phyloP scores from a whole-genome alignment of 2,113 vertebrate genomes.

The Elaphurus davidianus region DNA sequence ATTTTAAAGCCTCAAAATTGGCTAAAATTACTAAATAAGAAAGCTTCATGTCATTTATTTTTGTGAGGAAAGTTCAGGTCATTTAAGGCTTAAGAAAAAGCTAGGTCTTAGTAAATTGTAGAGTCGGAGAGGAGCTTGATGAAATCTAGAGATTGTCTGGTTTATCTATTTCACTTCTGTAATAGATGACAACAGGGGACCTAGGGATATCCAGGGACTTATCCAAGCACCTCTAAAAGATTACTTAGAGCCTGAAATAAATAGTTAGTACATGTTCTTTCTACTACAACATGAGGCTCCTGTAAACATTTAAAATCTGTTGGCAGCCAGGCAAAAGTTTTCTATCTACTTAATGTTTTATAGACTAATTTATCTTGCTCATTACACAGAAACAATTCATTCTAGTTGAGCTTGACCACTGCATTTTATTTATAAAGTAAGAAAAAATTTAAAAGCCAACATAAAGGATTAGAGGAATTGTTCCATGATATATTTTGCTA shows the following conservation, averaged over 20 bases:
- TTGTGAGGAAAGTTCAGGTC: background rate
- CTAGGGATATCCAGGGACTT: background rate
- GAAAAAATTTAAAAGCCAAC: background rate
- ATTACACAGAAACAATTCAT: slow-evolving; percentile 44
- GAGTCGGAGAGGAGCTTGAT: background rate
- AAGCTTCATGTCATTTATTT: background rate
- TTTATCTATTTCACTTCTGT: background rate
- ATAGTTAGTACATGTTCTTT: slow-evolving; percentile 11
- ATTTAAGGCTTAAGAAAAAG: background rate
- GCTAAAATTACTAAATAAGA: background rate
- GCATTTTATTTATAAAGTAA: slow-evolving; percentile 22
- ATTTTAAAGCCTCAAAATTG: background rate
- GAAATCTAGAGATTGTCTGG: background rate
- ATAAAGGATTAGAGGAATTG: slow-evolving; percentile 3
- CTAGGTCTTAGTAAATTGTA: background rate
- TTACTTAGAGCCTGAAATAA: background rate
- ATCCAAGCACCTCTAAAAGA: slow-evolving; percentile 12
- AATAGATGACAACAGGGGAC: background rate
- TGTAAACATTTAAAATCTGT: slow-evolving; percentile 26
- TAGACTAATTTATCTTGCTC: slow-evolving; percentile 40
- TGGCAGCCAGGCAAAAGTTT: slow-evolving; percentile 35
- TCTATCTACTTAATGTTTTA: slow-evolving; percentile 38
- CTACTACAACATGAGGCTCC: background rate
- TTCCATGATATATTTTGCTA: background rate
- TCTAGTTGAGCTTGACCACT: background rate